Percentiles rank a stretch among this genome's conserved stretches.
Evolutionary conservation across 2,113 vertebrate species (phyloP).

Genomic region (Sylvietta virens): DNA sequence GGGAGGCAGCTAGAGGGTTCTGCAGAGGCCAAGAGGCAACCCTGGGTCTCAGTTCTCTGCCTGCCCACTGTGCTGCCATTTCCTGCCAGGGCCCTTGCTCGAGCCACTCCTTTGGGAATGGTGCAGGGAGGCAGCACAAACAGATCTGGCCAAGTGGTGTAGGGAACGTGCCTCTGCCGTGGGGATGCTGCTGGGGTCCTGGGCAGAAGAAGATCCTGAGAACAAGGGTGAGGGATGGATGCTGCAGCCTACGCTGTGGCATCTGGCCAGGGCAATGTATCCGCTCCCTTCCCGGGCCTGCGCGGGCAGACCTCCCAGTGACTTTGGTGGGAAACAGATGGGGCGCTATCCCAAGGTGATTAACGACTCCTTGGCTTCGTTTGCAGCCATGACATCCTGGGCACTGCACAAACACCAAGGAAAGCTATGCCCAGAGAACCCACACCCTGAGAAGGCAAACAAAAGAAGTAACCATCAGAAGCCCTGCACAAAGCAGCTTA

Average conservation of each 20-base stretch:
- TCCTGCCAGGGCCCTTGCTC: background rate
- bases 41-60: background rate
- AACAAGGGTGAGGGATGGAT: background rate
- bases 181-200: background rate
- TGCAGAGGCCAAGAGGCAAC: background rate
- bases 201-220: background rate
- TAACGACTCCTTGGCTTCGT: background rate
- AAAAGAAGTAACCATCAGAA: background rate
- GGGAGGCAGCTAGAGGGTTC: background rate
- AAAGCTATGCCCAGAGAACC: background rate
- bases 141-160: accelerated
- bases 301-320: background rate
- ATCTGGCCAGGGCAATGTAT: accelerated
- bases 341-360: background rate
- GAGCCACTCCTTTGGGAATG: background rate
- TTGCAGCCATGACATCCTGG: background rate
- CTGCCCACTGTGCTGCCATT: background rate
- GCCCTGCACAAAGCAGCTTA: background rate
- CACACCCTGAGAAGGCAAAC: conserved; percentile 3
- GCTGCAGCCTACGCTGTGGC: background rate
- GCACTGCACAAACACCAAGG: background rate
- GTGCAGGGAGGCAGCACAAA: background rate
- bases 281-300: background rate
- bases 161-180: accelerated
- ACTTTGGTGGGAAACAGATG: background rate